Conservation (phyloP, 1,140 invertebrate species). For the Macrobrachium nipponense region DNA sequence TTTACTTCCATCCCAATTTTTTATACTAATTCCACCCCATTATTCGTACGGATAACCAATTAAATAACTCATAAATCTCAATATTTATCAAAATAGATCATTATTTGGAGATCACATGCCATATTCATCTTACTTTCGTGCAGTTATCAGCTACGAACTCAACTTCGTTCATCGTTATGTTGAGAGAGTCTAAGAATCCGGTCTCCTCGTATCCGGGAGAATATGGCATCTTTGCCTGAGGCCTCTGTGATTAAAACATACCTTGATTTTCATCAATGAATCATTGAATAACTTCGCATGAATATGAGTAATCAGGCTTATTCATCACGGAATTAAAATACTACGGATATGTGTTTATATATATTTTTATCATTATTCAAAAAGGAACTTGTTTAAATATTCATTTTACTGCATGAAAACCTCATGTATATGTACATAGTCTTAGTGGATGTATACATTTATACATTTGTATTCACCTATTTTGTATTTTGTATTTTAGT, state of each 20-base stretch:
- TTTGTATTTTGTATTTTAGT: too few species aligned
- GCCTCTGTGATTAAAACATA: slow-evolving; percentile 66
- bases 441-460: slow-evolving; percentile 6
- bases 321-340: too few species aligned
- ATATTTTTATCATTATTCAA: background rate
- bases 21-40: background rate
- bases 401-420: too few species aligned
- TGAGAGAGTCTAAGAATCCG: slow-evolving; percentile 77
- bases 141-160: slow-evolving; percentile 81
- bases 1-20: background rate
- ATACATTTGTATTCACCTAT: slow-evolving; percentile 9
- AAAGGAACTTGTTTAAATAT: background rate
- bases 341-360: too few species aligned
- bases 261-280: too few species aligned
- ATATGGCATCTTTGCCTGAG: slow-evolving; percentile 76
- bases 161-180: slow-evolving; percentile 76
- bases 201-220: slow-evolving; percentile 82
- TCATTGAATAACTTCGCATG: too few species aligned
- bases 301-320: too few species aligned
- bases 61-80: background rate
- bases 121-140: slow-evolving; percentile 71
- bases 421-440: background rate
- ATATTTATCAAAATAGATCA: background rate
- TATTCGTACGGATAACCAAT: background rate
- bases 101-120: background rate